A percentile compares a stretch with the other conserved stretches of the same genome.
Conservation (phyloP, 2,888 invertebrate species). For the Andrena hattorfiana region DNA sequence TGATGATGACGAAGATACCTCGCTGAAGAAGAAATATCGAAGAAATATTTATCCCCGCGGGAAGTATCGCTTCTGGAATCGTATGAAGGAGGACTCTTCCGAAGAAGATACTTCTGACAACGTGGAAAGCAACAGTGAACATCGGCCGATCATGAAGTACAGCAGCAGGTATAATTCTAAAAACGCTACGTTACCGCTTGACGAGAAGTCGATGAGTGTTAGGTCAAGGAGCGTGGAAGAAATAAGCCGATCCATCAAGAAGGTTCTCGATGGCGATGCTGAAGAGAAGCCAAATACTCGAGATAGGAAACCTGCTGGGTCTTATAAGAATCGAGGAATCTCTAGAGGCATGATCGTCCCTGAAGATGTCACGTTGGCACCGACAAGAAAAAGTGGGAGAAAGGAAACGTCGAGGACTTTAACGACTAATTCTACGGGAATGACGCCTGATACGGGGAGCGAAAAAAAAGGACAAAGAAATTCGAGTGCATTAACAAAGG, state of each 20-base stretch:
- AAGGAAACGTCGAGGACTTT: not conserved
- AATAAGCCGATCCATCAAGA: constrained; percentile 42
- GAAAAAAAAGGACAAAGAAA: not conserved
- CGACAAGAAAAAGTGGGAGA: constrained; percentile 2
- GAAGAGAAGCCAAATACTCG: not conserved
- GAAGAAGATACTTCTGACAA: constrained; percentile 59
- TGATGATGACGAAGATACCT: constrained; percentile 58
- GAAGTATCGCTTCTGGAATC: constrained; percentile 54
- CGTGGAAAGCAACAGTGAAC: constrained; percentile 64
- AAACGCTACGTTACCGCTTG: not conserved
- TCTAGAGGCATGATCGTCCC: constrained; percentile 49
- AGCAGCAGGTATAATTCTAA: constrained; percentile 74
- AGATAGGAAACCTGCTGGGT: not conserved
- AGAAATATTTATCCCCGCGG: constrained; percentile 70
- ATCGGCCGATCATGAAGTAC: constrained; percentile 68
- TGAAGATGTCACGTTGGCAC: constrained; percentile 51
- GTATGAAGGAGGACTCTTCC: constrained; percentile 35
- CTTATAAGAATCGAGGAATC: constrained; percentile 2
- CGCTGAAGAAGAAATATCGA: constrained; percentile 16
- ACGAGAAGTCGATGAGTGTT: not conserved
- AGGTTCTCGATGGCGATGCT: constrained; percentile 19
- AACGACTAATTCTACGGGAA: not conserved
- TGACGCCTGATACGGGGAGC: not conserved
- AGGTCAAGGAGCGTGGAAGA: constrained; percentile 24
- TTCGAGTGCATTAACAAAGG: constrained; percentile 3